Percentiles rank a stretch among this genome's conserved stretches.
These are phyloP conservation scores for Brachymystax lenok DNA, from an alignment of 2,797 vertebrate species.

Conservation along the genomic window DNA sequence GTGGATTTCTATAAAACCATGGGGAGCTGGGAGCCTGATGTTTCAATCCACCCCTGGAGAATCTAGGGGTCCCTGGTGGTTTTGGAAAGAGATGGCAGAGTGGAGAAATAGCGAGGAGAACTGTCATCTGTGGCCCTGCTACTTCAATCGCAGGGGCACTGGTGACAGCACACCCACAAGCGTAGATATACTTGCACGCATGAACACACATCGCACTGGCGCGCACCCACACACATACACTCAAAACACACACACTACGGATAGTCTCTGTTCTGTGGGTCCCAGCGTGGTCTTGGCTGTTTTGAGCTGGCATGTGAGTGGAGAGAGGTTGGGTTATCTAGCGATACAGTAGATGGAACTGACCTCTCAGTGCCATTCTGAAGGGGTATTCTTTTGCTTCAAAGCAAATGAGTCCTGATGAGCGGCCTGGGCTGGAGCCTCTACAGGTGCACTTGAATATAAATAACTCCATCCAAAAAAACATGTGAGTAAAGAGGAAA, in stretches of 20 bases:
- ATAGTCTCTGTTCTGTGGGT: conserved; percentile 6
- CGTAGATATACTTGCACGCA: background rate
- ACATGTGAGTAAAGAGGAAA: background rate
- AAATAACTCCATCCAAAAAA: conserved; percentile 24
- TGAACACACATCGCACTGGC: background rate
- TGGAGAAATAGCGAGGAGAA: background rate
- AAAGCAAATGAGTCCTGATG: conserved; percentile 36
- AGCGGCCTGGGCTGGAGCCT: conserved; percentile 25
- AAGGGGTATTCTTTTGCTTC: conserved; percentile 38
- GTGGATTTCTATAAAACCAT: conserved; percentile 62
- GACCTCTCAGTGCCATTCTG: conserved; percentile 13
- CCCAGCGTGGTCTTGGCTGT: background rate
- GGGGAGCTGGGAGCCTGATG: conserved; percentile 36
- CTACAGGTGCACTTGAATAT: conserved; percentile 26
- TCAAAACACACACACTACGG: conserved; percentile 11
- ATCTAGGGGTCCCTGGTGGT: conserved; percentile 63
- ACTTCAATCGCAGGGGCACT: background rate
- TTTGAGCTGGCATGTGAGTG: conserved; percentile 11
- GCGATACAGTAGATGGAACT: conserved; percentile 4
- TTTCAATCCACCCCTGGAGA: conserved; percentile 65
- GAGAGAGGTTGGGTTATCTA: conserved; percentile 27
- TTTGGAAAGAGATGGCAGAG: background rate
- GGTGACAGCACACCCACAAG: background rate
- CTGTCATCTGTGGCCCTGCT: background rate
- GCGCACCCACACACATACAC: no score